Evolutionary conservation across 2,888 invertebrate species (phyloP).

Genomic region (Taenaris catops): DNA sequence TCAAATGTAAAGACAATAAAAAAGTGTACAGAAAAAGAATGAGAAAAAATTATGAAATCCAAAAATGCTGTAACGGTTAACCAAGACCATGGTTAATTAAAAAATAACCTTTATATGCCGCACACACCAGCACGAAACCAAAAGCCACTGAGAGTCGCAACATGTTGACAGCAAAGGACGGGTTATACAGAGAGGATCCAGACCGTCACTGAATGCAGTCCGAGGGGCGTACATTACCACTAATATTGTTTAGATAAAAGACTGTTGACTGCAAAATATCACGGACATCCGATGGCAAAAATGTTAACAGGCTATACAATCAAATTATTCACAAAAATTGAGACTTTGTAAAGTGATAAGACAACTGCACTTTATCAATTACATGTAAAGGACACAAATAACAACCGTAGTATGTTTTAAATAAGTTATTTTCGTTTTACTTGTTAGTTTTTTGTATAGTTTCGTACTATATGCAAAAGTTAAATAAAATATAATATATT

Average conservation of each 20-base stretch:
- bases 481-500: too few species aligned
- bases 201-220: slow-evolving; percentile 1
- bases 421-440: too few species aligned
- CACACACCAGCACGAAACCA: slow-evolving; percentile 38
- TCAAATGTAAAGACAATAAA: too few species aligned
- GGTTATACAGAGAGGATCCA: background rate
- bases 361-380: slow-evolving; percentile 1
- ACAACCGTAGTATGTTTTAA: too few species aligned
- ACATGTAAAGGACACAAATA: too few species aligned
- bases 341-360: slow-evolving; percentile 5
- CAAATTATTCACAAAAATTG: background rate
- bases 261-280: slow-evolving; percentile 50
- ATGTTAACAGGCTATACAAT: slow-evolving; percentile 12
- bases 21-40: too few species aligned
- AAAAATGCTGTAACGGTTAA: slow-evolving; percentile 27
- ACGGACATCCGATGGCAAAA: slow-evolving; percentile 24
- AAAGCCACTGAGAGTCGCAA: slow-evolving; percentile 37
- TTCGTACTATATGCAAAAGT: too few species aligned
- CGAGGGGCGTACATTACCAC: slow-evolving; percentile 26
- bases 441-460: too few species aligned
- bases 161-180: slow-evolving; percentile 25
- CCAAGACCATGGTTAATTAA: slow-evolving; percentile 32
- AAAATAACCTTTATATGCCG: slow-evolving; percentile 46
- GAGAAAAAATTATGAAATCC: slow-evolving; percentile 25
- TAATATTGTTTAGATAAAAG: slow-evolving; percentile 45